Base-by-base conservation (phyloP, 1,140 invertebrate genomes). In the Hylaeus anthracinus region DNA sequence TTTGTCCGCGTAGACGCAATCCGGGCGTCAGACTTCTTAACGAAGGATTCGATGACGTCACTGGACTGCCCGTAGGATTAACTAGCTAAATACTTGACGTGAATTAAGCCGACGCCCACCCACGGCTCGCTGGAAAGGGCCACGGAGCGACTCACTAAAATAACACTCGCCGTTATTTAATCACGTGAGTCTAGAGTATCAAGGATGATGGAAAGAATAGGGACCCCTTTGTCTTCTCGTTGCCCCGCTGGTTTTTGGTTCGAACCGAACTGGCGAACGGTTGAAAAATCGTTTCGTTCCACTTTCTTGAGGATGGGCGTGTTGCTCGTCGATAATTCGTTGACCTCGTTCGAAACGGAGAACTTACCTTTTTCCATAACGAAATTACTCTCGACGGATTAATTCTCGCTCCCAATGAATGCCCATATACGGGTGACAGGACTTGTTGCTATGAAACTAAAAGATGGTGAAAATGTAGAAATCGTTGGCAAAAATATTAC, bases 91-190 rank as follows among this genome's bases (percentile, higher is more conserved):
- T 90, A 87, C 90, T 89, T 88, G 71, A 87, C 79, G 85, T 78
- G 88, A 91, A 92, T 92, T 90, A 89, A 91, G 80, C 83, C 69
- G 53, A 84, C 87, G 88, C 89, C 88, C 89, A 91, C 88, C 86
- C 89, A 88, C 84, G 75, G 67, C 53, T 75, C 51, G 53, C 37
- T 63, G 48, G 79, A 76, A 8, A 58, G 55, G 51, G 12, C 26
- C 26, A 26, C 37, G 8, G 26, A 82, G 75, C 88, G 88, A 89
- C 85, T 89, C 84, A 86, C 84, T 88, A 82, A 92, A 92, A 92
- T 92, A 91, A 90, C 90, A 88, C 72, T 61, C 55, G 60, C 53
- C 61, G 83, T 81, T 82, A 82, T 82, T 86, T 84, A 85, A 78
- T 74, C 72, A 80, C 37, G 55, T 5, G 72, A 45, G 26, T 66